These are phyloP conservation scores for Brachionus paranguensis DNA, from an alignment of 1,140 invertebrate species.

Conservation along the genomic window DNA sequence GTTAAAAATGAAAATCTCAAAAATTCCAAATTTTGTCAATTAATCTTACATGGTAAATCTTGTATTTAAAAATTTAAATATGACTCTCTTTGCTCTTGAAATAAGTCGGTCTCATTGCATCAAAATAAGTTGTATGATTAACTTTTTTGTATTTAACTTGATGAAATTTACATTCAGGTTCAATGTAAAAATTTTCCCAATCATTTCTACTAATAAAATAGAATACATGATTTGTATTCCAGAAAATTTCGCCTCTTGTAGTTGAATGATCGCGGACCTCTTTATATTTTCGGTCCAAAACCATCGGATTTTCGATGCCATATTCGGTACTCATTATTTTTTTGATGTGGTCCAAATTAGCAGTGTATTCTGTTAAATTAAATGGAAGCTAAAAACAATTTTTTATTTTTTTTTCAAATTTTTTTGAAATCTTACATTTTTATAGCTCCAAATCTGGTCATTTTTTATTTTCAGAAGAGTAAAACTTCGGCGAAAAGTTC, in stretches of 20 bases:
- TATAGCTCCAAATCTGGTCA: constrained; percentile 33
- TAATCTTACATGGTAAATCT: no score
- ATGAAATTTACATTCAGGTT: constrained; percentile 24
- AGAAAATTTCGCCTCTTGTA: constrained; percentile 7
- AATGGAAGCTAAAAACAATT: background rate
- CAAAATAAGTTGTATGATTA: constrained; percentile 31
- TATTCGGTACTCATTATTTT: background rate
- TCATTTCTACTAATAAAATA: constrained; percentile 34
- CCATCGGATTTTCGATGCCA: background rate
- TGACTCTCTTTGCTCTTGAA: background rate
- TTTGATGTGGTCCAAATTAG: constrained; percentile 2
- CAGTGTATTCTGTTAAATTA: constrained; percentile 22
- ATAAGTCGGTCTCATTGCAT: background rate
- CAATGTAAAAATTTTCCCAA: constrained; percentile 7
- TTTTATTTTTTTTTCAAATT: background rate
- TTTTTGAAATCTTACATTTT: background rate
- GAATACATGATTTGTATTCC: constrained; percentile 32
- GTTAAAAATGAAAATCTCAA: background rate
- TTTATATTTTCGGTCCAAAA: constrained; percentile 17
- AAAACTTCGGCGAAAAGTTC: constrained; percentile 26
- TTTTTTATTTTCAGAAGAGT: constrained; percentile 6
- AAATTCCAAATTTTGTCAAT: background rate
- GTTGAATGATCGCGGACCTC: background rate
- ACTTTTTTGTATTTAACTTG: constrained; percentile 27
- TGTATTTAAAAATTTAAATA: background rate